Evolutionary conservation across 2,113 vertebrate genomes (phyloP).

Genomic region (Anguilla rostrata): DNA sequence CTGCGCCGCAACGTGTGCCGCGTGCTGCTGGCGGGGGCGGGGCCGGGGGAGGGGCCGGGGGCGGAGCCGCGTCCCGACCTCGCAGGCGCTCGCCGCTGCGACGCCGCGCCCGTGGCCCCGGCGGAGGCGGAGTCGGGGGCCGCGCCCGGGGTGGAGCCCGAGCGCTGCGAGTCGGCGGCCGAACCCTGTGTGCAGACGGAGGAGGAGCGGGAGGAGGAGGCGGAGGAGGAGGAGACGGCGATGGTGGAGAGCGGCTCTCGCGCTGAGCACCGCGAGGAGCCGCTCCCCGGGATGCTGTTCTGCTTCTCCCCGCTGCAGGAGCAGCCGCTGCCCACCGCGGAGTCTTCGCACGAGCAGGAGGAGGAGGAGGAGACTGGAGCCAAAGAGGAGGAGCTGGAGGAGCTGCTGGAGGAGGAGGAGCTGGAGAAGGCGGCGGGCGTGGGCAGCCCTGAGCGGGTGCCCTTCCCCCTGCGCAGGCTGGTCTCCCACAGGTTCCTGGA

Average conservation of each 20-base stretch:
- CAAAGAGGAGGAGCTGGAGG: constrained; percentile 22
- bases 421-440: constrained; percentile 27
- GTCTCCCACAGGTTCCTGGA: constrained; percentile 86
- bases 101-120: not conserved
- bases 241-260: constrained; percentile 3
- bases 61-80: not conserved
- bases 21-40: constrained; percentile 74
- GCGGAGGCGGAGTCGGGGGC: not conserved
- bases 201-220: constrained; percentile 10
- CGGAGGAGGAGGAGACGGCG: constrained; percentile 10
- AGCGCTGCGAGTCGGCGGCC: no score
- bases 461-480: constrained; percentile 65
- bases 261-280: constrained; percentile 60
- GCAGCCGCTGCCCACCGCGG: constrained; percentile 1
- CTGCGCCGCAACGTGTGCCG: constrained; percentile 80
- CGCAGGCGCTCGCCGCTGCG: not conserved
- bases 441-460: constrained; percentile 51
- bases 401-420: not conserved
- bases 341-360: not conserved
- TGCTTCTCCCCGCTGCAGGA: constrained; percentile 51
- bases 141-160: not conserved
- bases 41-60: constrained; percentile 38
- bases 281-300: constrained; percentile 83
- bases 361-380: not conserved
- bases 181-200: not conserved